These are phyloP conservation scores for Epicauta chinensis DNA, from an alignment of 1,140 invertebrate species.

Conservation along the genomic window DNA sequence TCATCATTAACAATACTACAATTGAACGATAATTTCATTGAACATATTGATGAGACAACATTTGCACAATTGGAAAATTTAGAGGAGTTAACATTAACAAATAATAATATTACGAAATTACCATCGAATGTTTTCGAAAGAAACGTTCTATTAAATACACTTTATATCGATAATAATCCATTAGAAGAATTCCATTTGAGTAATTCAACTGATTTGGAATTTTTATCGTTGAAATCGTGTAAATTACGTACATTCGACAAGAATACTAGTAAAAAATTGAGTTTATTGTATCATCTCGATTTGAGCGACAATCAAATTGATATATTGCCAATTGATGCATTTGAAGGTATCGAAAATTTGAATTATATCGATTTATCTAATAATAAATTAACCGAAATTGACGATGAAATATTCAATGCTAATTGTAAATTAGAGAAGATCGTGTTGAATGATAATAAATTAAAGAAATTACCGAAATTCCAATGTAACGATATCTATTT, in stretches of 20 bases:
- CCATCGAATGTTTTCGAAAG: slow-evolving; percentile 27
- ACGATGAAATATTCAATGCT: slow-evolving; percentile 27
- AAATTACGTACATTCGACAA: slow-evolving; percentile 28
- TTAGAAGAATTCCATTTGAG: slow-evolving; percentile 26
- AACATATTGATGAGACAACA: slow-evolving; percentile 24
- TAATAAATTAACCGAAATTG: slow-evolving; percentile 31
- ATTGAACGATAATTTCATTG: slow-evolving; percentile 34
- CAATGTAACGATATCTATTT: slow-evolving; percentile 20
- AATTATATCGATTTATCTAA: slow-evolving; percentile 32
- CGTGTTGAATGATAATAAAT: slow-evolving; percentile 32
- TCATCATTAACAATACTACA: slow-evolving; percentile 28
- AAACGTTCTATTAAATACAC: slow-evolving; percentile 26
- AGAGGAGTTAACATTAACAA: slow-evolving; percentile 31
- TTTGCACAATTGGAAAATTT: slow-evolving; percentile 30
- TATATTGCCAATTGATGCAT: slow-evolving; percentile 22
- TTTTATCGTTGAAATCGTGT: slow-evolving; percentile 32
- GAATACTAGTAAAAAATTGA: slow-evolving; percentile 23
- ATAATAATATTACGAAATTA: slow-evolving; percentile 35
- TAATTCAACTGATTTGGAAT: slow-evolving; percentile 29
- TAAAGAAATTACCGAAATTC: slow-evolving; percentile 34
- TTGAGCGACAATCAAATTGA: slow-evolving; percentile 34
- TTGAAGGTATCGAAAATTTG: slow-evolving; percentile 28
- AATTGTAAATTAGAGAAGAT: slow-evolving; percentile 31
- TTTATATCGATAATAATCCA: slow-evolving; percentile 36
- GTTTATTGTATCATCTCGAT: slow-evolving; percentile 28